phyloP scores from a whole-genome alignment of 37 sponge, comb jelly and placozoan genomes.

The Bolinopsis microptera region DNA sequence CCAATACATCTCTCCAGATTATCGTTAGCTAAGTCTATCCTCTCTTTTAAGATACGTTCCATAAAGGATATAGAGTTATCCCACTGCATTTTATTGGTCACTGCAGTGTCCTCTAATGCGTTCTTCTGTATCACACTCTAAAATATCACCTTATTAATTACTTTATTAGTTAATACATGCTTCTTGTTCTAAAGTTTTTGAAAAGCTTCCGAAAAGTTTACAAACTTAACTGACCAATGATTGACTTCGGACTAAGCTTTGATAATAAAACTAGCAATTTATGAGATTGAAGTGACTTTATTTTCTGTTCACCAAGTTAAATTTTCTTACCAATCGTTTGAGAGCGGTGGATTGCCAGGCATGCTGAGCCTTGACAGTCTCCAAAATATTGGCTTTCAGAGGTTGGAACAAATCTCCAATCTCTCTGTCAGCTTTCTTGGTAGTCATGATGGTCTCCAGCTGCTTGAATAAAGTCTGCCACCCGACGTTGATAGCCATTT shows the following conservation, averaged over 20 bases:
- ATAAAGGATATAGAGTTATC: conserved; percentile 77
- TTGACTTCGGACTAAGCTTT: too few relatives aligned
- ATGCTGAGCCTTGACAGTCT: conserved; percentile 76
- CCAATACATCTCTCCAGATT: conserved; percentile 57
- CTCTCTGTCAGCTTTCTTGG: conserved; percentile 65
- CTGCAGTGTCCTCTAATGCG: conserved; percentile 89
- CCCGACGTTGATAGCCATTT: conserved; percentile 77
- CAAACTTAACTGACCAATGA: too few relatives aligned
- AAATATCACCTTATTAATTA: conserved; percentile 67
- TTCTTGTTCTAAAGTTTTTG: too few relatives aligned
- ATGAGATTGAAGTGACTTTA: background rate
- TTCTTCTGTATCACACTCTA: conserved; percentile 89
- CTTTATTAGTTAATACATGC: background rate
- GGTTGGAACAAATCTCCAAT: conserved; percentile 73
- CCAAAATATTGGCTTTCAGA: conserved; percentile 77
- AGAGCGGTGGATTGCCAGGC: conserved; percentile 79
- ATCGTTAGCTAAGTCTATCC: conserved; percentile 41
- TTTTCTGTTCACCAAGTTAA: background rate
- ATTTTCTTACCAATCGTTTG: conserved; percentile 76
- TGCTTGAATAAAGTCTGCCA: conserved; percentile 78
- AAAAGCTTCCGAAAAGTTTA: too few relatives aligned
- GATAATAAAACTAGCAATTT: too few relatives aligned
- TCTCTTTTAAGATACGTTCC: conserved; percentile 72
- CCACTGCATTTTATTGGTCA: conserved; percentile 81
- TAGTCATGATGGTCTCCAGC: conserved; percentile 73